Evolutionary conservation across 1,140 invertebrate genomes (phyloP), one percentile per base, ranked within the genome.

Genomic region (Megathymus violae): DNA sequence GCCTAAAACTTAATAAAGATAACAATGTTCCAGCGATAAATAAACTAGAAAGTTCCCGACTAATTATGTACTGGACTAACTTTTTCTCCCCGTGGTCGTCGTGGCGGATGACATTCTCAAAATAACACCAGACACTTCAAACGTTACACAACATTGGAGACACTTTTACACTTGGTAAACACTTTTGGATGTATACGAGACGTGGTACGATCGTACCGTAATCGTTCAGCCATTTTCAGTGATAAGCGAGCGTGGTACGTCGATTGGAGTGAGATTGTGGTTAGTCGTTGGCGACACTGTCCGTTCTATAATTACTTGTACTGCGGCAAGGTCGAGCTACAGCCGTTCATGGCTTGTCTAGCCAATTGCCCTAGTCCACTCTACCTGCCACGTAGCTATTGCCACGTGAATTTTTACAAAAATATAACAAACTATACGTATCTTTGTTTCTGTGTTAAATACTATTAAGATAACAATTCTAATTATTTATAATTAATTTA

Each of bases 181-280:
- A 84, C 70, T 74, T 74, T 76, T 67, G 73, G 72, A 82, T 77
- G 72, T 69, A 74, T 65, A 75, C 69, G 69, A 52, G 72, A 58
- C 78, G 76, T 73, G 72, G 74, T 75, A 47, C 64, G 86, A 86
- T 86, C 85, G 85, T 62, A 70, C 47, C 73, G 75, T 80, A 88
- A 89, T 85, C 82, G 76, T 71, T 62, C 67, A 78, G 72, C 78
- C 87, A 89, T 89, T 89, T 87, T 89, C 73, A 84, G 78, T 87
- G 87, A 89, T 89, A 89, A 89, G 63, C 68, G 62, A 61, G 66
- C 72, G 67, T 75, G 62, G 64, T 82, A 78, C 77, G 69, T 76
- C 61, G 27, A 6, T 31, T 22, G 19, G 70, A 70, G 62, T 70
- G 68, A 69, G 82, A 85, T 84, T 85, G 82, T 80, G 75, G 59